A percentile compares a stretch with the other conserved stretches of the same genome.
These are phyloP conservation scores for Anoplophora glabripennis DNA, from an alignment of 1,140 invertebrate genomes.

Conservation along the genomic window DNA sequence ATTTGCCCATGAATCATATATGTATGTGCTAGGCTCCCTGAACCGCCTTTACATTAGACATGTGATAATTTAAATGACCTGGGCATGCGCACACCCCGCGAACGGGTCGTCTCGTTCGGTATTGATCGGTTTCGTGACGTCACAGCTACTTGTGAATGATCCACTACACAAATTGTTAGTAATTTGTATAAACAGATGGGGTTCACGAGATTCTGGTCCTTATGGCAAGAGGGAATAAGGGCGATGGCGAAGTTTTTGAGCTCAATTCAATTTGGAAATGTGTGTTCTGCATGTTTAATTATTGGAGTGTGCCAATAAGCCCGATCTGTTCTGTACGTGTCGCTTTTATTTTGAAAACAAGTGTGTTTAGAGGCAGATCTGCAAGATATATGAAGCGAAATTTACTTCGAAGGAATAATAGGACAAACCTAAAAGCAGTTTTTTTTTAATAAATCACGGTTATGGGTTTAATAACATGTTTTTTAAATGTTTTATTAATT, in stretches of 20 bases:
- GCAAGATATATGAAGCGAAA: too few relatives aligned
- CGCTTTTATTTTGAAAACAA: too few relatives aligned
- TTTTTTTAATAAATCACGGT: too few relatives aligned
- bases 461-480: too few relatives aligned
- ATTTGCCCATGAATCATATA: too few relatives aligned
- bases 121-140: conserved; percentile 45
- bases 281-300: conserved; percentile 15
- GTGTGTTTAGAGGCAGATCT: too few relatives aligned
- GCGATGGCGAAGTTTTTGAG: neutral
- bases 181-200: conserved; percentile 27
- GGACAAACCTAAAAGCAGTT: too few relatives aligned
- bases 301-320: conserved; percentile 6
- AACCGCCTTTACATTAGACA: conserved; percentile 26
- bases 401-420: too few relatives aligned
- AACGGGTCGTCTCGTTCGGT: conserved; percentile 28
- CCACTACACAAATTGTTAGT: conserved; percentile 38
- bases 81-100: conserved; percentile 22
- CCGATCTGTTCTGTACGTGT: too few relatives aligned
- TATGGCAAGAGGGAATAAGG: conserved; percentile 1
- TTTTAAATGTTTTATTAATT: too few relatives aligned
- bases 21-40: neutral
- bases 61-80: conserved; percentile 34
- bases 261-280: conserved; percentile 15
- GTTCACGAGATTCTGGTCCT: conserved; percentile 7
- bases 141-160: conserved; percentile 46